Base-by-base conservation (phyloP, 2,888 invertebrate species). In the Heterodera filipjevi region DNA sequence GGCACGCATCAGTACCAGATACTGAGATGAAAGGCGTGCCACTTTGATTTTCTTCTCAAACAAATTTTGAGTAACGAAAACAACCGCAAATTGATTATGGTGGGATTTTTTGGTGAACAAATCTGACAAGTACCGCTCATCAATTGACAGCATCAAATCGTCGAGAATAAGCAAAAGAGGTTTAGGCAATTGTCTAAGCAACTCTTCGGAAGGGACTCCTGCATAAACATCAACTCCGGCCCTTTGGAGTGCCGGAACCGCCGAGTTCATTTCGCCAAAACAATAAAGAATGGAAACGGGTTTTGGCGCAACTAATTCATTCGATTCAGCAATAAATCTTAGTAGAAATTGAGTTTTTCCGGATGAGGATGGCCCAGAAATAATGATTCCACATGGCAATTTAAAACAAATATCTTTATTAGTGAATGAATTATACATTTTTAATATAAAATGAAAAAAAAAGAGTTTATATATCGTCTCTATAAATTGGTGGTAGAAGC, bases 51-150 rank as follows among this genome's bases (percentile, higher is more conserved):
- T 70, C 53, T 77, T 79, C 22, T 77, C 81, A 76, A 80, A 80
- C 12, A 80, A 53, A 32, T 80, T 66, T 81, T 80, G 80, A 22
- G 80, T 81, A 2, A 80, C 32, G 27, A 74, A 81, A 14, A 80
- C 27, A 8, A 80, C 66, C 33, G 76, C 46, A n/a, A 81, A 32
- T 3, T 80, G 39, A 44, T 30, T 22, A 76, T 79, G 78, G 59
- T 79, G 80, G 0, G 80, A 46, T 5, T 68, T 79, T 73, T 81
- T 80, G 27, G 80, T 80, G 33, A 81, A 80, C 33, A 80, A 35
- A 35, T 77, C 66, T 22, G 82, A 44, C 3, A 80, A 49, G 59
- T 44, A 81, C 27, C 19, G 19, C 49, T 77, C 77, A 22, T 33
- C 71, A 5, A 75, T 27, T 35, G 82, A 35, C 2, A 76, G 22